Evolutionary conservation across 2,888 invertebrate genomes (phyloP), one percentile per base, ranked within the genome.

Genomic region (Leptinotarsa juncta): DNA sequence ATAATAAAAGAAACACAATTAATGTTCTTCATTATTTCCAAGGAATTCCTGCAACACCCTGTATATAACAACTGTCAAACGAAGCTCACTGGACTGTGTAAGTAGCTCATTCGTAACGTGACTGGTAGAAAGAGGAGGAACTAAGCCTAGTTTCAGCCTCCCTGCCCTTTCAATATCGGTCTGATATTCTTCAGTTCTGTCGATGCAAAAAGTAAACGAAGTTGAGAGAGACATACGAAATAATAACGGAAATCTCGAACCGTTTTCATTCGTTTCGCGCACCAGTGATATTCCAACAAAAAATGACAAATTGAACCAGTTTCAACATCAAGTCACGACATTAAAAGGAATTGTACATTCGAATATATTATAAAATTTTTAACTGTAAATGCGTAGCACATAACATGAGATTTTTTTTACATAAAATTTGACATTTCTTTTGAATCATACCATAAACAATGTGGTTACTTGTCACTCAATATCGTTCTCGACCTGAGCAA

Each of bases 171-270:
- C 55, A 5, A 14, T 57, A 20, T 57, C 32, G 32, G 32, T 42
- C 32, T 42, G 32, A 42, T 42, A 42, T 42, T 42, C 10, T 42
- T 42, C 32, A n/a, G 51, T 51, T 51, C 51, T 51, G 51, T n/a
- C 51, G 51, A 51, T 51, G n/a, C 15, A 7, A 51, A 16, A 51
- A n/a, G 51, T 51, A 51, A 51, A 51, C n/a, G 15, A 51, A 51
- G 2, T 14, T 7, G 51, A 57, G 18, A 23, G 20, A 57, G n/a
- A 57, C 12, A 62, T 4, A 60, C 14, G 4, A 62, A 62, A 15
- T 26, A 62, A 62, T 62, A 62, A 62, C 26, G 62, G 62, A 62
- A 62, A 32, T n/a, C 26, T 62, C 0, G 32, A 57, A 62, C 62
- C 62, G 62, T 32, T 62, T 62, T 7, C 15, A 60, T 57, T 57